Conservation (phyloP, 1,140 invertebrate species). For the Sesamia nonagrioides region DNA sequence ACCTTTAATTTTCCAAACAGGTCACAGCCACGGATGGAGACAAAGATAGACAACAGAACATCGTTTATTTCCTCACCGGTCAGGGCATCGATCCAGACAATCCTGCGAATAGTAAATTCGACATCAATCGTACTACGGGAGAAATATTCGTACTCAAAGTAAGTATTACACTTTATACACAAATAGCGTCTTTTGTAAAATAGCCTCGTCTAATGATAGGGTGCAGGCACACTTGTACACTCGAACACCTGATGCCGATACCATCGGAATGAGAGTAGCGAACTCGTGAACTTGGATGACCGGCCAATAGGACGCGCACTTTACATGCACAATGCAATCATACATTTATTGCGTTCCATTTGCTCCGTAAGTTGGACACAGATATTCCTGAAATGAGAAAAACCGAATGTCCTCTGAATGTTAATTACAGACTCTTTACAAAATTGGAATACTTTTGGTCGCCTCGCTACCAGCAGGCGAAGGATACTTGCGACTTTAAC, state of each 20-base stretch:
- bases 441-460: constrained; percentile 38
- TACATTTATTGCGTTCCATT: constrained; percentile 63
- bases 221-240: constrained; percentile 23
- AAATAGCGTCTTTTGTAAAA: constrained; percentile 8
- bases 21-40: constrained; percentile 98
- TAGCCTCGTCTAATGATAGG: neutral
- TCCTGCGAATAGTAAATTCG: constrained; percentile 97
- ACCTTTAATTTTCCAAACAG: constrained; percentile 87
- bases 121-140: constrained; percentile 97
- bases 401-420: constrained; percentile 54
- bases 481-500: constrained; percentile 36
- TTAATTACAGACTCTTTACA: constrained; percentile 52
- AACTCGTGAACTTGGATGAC: constrained; percentile 50
- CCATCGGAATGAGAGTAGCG: constrained; percentile 44
- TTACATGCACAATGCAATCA: constrained; percentile 64
- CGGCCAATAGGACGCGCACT: constrained; percentile 51
- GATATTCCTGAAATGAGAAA: constrained; percentile 58
- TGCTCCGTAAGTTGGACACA: constrained; percentile 56
- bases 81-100: constrained; percentile 98
- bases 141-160: constrained; percentile 98
- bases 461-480: constrained; percentile 19
- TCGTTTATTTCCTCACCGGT: constrained; percentile 98
- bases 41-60: constrained; percentile 97
- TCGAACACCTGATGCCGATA: constrained; percentile 30
- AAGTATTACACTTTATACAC: constrained; percentile 52